These are phyloP conservation scores for Anthophora plumipes DNA, from an alignment of 2,888 invertebrate genomes.

Conservation along the genomic window DNA sequence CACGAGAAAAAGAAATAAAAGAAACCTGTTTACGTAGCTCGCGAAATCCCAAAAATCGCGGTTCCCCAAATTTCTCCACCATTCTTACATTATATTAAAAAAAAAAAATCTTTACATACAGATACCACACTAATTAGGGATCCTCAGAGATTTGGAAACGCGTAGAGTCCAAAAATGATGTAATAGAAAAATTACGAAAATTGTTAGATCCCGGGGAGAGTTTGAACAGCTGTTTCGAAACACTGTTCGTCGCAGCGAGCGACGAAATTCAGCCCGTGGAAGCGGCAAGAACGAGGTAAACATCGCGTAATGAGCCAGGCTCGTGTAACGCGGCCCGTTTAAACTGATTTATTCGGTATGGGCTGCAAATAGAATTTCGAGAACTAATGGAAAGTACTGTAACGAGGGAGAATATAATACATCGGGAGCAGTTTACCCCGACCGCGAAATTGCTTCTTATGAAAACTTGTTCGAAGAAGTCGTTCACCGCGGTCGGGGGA, in stretches of 20 bases:
- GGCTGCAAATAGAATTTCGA: constrained; percentile 45
- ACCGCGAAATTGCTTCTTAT: constrained; percentile 78
- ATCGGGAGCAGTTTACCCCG: constrained; percentile 66
- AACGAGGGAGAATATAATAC: constrained; percentile 58
- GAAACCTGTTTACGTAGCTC: background rate
- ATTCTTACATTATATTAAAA: too few relatives aligned
- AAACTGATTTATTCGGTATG: constrained; percentile 39
- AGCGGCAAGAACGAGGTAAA: background rate
- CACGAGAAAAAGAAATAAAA: background rate
- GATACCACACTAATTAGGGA: too few relatives aligned
- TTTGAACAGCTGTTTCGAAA: too few relatives aligned
- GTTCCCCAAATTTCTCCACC: too few relatives aligned
- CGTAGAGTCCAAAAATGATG: too few relatives aligned
- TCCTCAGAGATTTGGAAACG: too few relatives aligned
- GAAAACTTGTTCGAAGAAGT: constrained; percentile 77
- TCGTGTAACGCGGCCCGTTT: constrained; percentile 16
- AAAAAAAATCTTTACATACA: too few relatives aligned
- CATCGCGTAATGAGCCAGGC: constrained; percentile 13
- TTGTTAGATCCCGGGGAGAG: too few relatives aligned
- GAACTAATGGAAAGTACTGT: constrained; percentile 54
- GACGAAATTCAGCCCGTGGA: background rate
- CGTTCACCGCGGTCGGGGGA: constrained; percentile 62
- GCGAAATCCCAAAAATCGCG: too few relatives aligned
- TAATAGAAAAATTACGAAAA: too few relatives aligned
- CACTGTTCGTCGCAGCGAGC: background rate